Percentiles rank a stretch among this genome's conserved stretches.
These are phyloP conservation scores for Brachylomia viminalis DNA, from an alignment of 2,888 invertebrate genomes.

Conservation along the genomic window DNA sequence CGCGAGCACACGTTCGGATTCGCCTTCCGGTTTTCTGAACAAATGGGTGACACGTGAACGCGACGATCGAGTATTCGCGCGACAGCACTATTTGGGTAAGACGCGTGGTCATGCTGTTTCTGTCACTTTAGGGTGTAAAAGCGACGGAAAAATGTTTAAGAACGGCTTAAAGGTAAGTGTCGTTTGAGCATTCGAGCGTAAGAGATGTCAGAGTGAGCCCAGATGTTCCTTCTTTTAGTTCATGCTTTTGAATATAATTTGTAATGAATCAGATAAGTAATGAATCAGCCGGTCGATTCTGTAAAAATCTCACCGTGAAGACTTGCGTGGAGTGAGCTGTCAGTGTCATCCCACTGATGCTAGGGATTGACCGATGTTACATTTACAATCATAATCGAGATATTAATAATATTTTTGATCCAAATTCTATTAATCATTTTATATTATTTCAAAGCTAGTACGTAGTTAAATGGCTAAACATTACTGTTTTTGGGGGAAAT, in stretches of 20 bases:
- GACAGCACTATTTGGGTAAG: neutral
- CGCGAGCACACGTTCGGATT: neutral
- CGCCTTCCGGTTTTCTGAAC: no score
- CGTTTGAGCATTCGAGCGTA: neutral
- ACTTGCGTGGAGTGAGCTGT: no score
- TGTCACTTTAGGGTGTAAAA: neutral
- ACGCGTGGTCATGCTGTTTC: neutral
- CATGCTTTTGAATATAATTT: conserved; percentile 13
- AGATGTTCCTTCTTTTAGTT: neutral
- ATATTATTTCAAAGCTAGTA: no score
- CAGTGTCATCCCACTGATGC: no score
- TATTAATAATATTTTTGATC: no score
- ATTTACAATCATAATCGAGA: no score
- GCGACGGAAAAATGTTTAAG: neutral
- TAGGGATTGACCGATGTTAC: no score
- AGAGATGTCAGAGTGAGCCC: neutral
- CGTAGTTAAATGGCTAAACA: no score
- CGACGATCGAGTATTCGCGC: neutral
- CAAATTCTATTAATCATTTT: no score
- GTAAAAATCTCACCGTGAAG: no score
- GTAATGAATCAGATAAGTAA: neutral
- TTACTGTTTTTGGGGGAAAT: no score
- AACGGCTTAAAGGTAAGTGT: neutral
- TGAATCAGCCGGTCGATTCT: no score
- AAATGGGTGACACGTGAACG: neutral